These are phyloP conservation scores for Seriola aureovittata DNA, from an alignment of 2,113 vertebrate species.

Conservation along the genomic window DNA sequence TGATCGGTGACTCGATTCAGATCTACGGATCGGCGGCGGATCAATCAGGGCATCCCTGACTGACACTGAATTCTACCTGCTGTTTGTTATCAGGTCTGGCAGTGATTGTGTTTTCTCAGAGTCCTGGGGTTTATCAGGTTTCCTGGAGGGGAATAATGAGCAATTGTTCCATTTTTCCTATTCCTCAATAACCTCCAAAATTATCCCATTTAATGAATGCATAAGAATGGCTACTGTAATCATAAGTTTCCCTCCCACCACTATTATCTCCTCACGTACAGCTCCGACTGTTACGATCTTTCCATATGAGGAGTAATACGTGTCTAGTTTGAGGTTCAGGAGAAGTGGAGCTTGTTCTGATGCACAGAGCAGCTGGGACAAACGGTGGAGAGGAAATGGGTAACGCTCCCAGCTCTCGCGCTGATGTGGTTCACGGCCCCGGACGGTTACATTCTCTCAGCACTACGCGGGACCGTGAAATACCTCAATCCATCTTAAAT, in stretches of 20 bases:
- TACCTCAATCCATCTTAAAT: not conserved
- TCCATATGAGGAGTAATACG: constrained; percentile 40
- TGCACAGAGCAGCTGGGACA: constrained; percentile 12
- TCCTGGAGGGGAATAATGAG: constrained; percentile 35
- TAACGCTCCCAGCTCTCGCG: not conserved
- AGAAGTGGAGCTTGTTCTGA: constrained; percentile 10
- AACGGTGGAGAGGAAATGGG: constrained; percentile 4
- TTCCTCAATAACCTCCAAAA: constrained; percentile 65
- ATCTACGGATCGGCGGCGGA: too few relatives aligned
- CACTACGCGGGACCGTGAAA: constrained; percentile 3
- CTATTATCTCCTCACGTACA: constrained; percentile 21
- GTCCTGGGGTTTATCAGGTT: constrained; percentile 17
- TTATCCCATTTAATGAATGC: constrained; percentile 58
- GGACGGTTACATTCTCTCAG: constrained; percentile 13
- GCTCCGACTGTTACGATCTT: constrained; percentile 26
- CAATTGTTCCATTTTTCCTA: constrained; percentile 48
- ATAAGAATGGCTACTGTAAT: constrained; percentile 58
- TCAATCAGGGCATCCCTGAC: too few relatives aligned
- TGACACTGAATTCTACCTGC: not conserved
- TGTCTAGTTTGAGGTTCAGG: constrained; percentile 32
- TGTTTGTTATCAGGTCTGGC: constrained; percentile 12
- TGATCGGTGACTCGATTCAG: too few relatives aligned
- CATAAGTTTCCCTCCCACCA: constrained; percentile 42
- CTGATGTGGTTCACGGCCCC: constrained; percentile 9
- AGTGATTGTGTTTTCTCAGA: constrained; percentile 7